Base-by-base conservation (phyloP, 2,888 invertebrate genomes). In the Tetanocera ferruginea region DNA sequence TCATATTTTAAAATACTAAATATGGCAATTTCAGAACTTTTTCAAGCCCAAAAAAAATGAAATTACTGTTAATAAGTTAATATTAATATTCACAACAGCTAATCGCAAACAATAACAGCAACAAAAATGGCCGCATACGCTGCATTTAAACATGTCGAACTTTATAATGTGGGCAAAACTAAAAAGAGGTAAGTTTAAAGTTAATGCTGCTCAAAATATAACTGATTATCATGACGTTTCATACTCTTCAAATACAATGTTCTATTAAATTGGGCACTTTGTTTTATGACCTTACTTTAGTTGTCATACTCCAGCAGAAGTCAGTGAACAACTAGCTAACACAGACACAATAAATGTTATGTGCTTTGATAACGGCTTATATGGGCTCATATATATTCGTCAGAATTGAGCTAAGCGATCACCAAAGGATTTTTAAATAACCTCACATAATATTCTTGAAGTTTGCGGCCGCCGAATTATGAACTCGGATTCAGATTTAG, bases 91-190 rank as follows among this genome's bases (percentile, higher is more conserved):
- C 49, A n/a, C 49, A 25, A 28, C 19, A 51, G 14, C 23, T 28
- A 28, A 60, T 14, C 23, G 51, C 8, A 75, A 67, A 78, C n/a
- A 76, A 43, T 34, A 62, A 66, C 34, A n/a, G 6, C 75, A 52
- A 70, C 5, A 84, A 89, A 85, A 87, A 96, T 97, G 96, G 96
- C 96, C 90, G 95, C 96, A 89, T 97, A 96, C 92, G 96, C 96
- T 89, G 94, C 96, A 85, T 97, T 96, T 92, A 95, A 96, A 91
- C 96, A 97, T 91, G 94, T 97, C 91, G 97, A 97, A 92, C 94
- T 97, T 87, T 96, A 96, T 93, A 96, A 96, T 91, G 95, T 97
- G 90, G 97, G 97, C 90, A 95, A 95, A 91, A 96, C 96, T 90
- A 97, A 97, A 91, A 96, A 96, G 92, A 95, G 96, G 97, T 97